These are phyloP conservation scores for Arctocebus calabarensis DNA, from an alignment of 2,797 vertebrate species.

Conservation along the genomic window DNA sequence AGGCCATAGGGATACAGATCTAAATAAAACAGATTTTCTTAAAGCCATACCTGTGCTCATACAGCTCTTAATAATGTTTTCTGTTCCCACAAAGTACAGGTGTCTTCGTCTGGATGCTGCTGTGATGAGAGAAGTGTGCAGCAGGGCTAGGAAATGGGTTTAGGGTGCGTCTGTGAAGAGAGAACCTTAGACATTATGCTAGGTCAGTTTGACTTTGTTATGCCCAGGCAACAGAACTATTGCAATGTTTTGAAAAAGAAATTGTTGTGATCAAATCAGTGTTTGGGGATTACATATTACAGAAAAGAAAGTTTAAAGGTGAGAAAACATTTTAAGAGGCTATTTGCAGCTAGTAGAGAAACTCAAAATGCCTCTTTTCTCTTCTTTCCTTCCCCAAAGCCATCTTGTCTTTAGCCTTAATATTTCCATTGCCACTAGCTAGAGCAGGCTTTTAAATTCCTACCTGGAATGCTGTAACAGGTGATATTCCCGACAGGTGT, in stretches of 20 bases:
- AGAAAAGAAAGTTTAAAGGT: not conserved
- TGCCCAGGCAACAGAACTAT: not conserved
- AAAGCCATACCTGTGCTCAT: not conserved
- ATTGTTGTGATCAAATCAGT: not conserved
- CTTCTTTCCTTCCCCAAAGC: not conserved
- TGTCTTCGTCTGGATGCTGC: not conserved
- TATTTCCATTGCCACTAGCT: not conserved
- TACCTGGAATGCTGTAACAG: not conserved
- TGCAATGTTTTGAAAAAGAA: constrained; percentile 33
- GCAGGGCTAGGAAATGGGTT: not conserved
- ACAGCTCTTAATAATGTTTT: not conserved
- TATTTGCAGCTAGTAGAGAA: not conserved
- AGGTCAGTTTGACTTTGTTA: constrained; percentile 7
- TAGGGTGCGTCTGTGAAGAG: not conserved
- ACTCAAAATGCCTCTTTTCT: not conserved
- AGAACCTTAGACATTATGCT: not conserved
- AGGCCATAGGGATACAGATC: not conserved
- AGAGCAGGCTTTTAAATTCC: not conserved
- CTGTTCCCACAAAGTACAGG: not conserved
- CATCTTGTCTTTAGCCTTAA: not conserved
- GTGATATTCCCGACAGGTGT: not conserved
- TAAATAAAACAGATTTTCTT: constrained; percentile 37
- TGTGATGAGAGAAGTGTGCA: not conserved
- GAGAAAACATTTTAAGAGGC: not conserved
- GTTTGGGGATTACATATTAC: not conserved